These are phyloP conservation scores for Drusus annulatus DNA, from an alignment of 1,140 invertebrate species.

Conservation along the genomic window DNA sequence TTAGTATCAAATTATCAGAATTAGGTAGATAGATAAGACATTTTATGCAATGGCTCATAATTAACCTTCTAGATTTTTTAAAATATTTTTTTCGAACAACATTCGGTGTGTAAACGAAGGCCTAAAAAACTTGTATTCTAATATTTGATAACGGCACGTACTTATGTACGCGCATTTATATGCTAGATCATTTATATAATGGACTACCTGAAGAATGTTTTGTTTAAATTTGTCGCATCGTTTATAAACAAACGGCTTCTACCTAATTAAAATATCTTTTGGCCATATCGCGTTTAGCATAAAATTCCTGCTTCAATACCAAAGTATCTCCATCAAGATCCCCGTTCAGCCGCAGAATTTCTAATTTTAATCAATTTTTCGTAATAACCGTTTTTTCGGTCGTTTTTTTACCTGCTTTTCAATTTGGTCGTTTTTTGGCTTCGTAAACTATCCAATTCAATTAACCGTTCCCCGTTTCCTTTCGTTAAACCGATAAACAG, in stretches of 20 bases:
- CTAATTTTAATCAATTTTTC: constrained; percentile 36
- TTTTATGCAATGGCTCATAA: too few relatives aligned
- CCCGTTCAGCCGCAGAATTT: constrained; percentile 6
- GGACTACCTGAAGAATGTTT: too few relatives aligned
- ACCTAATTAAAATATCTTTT: constrained; percentile 19
- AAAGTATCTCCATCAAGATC: neutral
- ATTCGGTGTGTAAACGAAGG: too few relatives aligned
- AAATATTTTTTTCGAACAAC: too few relatives aligned
- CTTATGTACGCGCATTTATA: too few relatives aligned
- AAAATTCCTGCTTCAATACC: constrained; percentile 3
- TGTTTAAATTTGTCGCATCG: too few relatives aligned
- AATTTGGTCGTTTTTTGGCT: constrained; percentile 24
- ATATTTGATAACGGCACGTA: too few relatives aligned
- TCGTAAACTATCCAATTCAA: constrained; percentile 33
- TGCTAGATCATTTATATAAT: too few relatives aligned
- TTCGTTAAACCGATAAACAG: neutral
- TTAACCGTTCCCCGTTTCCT: constrained; percentile 25
- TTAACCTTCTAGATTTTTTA: too few relatives aligned
- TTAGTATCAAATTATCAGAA: too few relatives aligned
- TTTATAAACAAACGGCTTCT: neutral
- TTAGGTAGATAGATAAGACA: too few relatives aligned
- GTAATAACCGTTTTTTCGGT: constrained; percentile 8
- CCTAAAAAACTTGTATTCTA: too few relatives aligned
- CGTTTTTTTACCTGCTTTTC: constrained; percentile 36
- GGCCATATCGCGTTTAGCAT: neutral